These are phyloP conservation scores for Amphipyra tragopoginis DNA, from an alignment of 2,888 invertebrate species.

Conservation along the genomic window DNA sequence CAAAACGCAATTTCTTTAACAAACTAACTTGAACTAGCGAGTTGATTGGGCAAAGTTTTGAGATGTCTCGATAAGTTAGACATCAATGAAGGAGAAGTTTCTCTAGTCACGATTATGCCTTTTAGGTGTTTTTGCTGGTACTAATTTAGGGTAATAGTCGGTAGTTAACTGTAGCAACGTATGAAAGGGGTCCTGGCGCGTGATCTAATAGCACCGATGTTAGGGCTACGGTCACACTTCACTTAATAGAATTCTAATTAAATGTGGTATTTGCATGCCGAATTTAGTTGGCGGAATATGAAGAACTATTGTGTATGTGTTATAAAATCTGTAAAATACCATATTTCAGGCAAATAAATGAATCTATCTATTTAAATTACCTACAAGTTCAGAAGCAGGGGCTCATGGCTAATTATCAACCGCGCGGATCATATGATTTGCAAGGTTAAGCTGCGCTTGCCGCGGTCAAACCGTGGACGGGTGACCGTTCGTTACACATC, in stretches of 20 bases:
- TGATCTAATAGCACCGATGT: slow-evolving; percentile 11
- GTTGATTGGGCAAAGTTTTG: slow-evolving; percentile 13
- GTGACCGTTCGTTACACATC: too few relatives aligned
- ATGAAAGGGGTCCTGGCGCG: slow-evolving; percentile 43
- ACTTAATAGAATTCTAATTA: neutral
- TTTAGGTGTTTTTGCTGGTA: slow-evolving; percentile 51
- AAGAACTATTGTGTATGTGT: too few relatives aligned
- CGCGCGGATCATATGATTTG: too few relatives aligned
- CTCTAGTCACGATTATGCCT: slow-evolving; percentile 56
- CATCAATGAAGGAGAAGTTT: slow-evolving; percentile 37
- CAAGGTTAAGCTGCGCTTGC: too few relatives aligned
- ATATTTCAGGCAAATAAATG: too few relatives aligned
- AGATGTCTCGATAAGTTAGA: slow-evolving; percentile 6
- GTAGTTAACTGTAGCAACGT: slow-evolving; percentile 54
- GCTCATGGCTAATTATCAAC: too few relatives aligned
- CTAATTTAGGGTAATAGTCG: slow-evolving; percentile 62
- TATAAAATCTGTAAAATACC: too few relatives aligned
- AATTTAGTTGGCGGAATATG: too few relatives aligned
- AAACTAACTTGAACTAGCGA: slow-evolving; percentile 10
- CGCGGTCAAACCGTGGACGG: too few relatives aligned
- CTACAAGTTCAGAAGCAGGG: too few relatives aligned
- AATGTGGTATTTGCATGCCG: too few relatives aligned
- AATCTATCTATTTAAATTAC: too few relatives aligned
- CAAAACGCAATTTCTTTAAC: slow-evolving; percentile 15
- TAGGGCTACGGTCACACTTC: slow-evolving; percentile 13